phyloP scores from a whole-genome alignment of 2,113 vertebrate species.

The Probosciger aterrimus region DNA sequence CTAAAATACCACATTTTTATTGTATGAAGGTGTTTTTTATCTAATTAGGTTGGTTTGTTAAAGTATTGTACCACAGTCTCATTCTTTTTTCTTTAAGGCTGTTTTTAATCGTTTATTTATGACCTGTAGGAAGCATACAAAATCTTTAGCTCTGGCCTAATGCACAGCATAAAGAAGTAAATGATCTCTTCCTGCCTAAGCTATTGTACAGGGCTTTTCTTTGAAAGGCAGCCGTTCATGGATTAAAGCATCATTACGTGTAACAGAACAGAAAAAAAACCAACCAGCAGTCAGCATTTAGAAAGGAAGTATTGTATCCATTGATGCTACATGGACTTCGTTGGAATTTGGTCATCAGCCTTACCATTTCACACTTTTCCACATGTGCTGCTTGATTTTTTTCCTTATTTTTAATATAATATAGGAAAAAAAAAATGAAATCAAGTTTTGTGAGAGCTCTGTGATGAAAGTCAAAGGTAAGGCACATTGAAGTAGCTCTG shows the following conservation, averaged over 20 bases:
- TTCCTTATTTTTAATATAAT: not conserved
- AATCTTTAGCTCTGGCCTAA: not conserved
- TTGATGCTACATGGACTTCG: not conserved
- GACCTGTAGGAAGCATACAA: not conserved
- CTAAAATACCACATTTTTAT: conserved; percentile 12
- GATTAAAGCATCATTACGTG: not conserved
- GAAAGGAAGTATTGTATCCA: not conserved
- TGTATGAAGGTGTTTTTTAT: not conserved
- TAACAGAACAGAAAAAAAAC: not conserved
- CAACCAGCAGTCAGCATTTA: not conserved
- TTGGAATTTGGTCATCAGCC: not conserved
- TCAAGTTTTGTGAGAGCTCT: not conserved
- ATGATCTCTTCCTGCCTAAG: not conserved
- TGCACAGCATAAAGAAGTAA: not conserved
- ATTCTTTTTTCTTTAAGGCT: not conserved
- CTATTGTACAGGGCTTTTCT: not conserved
- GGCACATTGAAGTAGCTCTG: not conserved
- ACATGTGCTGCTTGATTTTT: not conserved
- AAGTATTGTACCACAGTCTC: not conserved
- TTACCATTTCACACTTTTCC: not conserved
- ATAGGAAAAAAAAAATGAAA: not conserved
- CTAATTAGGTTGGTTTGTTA: conserved; percentile 22
- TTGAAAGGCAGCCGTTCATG: not conserved
- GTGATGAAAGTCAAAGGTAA: not conserved
- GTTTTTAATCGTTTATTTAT: not conserved